Base-by-base conservation (phyloP, 1,140 invertebrate genomes). In the Macrocentrus cingulum region DNA sequence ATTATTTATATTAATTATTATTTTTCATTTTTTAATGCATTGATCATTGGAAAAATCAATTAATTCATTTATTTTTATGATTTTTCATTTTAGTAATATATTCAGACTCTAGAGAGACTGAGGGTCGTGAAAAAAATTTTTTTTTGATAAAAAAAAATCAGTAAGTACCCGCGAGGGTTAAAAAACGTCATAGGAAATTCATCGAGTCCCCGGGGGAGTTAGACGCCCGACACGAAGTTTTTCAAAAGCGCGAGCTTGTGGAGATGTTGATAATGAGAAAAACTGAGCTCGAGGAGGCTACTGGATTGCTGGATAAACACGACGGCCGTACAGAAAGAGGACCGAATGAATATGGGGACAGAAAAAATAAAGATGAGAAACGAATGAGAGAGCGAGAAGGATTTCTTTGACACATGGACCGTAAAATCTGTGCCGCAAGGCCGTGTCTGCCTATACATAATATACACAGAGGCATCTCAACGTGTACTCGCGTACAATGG, bases 341-440 rank as follows among this genome's bases (percentile, higher is more conserved):
- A 6, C 18, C 8, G 22, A 48, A 48, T 20, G 22, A 18, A 44
- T 19, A 44, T 20, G 16, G 16, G 20, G 20, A 48, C 8, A 22
- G 15, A 7, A 13, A 37, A 32, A 6, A 53, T 23, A 50, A 56
- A 57, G 58, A 34, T 56, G 52, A 57, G 22, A 57, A 34, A 37
- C 23, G 56, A 3, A 13, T 15, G 42, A 25, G 19, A 39, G 34
- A 48, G 32, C 46, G 44, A 37, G 15, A 48, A 15, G 18, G 1
- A 20, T 39, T 22, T 61, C 63, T 61, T 63, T 68, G 67, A 71
- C 63, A 63, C 60, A 64, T 65, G 56, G 59, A 61, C 62, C 59
- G 62, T 65, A 45, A 62, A 56, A 65, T 65, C 60, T 65, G 61
- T 63, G 56, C 51, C 63, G 53, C 54, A 56, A 46, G 61, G 54